Evolutionary conservation across 2,888 invertebrate species (phyloP).

Genomic region (Palloptera scutellata): DNA sequence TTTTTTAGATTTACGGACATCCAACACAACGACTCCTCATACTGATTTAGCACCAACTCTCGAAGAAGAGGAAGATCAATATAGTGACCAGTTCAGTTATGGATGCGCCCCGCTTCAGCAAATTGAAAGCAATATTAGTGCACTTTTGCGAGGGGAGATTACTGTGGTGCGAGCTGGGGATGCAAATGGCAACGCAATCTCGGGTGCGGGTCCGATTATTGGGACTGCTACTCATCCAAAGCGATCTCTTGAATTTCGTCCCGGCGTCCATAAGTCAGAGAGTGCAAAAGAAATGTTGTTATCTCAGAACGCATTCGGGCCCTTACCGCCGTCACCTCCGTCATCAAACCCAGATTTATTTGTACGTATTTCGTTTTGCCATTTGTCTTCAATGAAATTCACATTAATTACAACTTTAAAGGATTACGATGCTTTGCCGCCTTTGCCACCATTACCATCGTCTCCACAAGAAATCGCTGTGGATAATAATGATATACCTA

Average conservation of each 20-base stretch:
- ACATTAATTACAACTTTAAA: constrained; percentile 13
- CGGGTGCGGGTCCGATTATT: constrained; percentile 33
- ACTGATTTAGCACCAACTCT: constrained; percentile 75
- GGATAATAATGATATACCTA: constrained; percentile 41
- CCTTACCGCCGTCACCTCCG: constrained; percentile 63
- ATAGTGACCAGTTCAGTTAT: constrained; percentile 67
- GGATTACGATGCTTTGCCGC: constrained; percentile 71
- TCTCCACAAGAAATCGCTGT: constrained; percentile 74
- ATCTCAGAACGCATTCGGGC: constrained; percentile 62
- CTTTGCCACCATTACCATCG: constrained; percentile 84
- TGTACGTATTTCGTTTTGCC: constrained; percentile 32
- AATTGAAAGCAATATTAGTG: constrained; percentile 77
- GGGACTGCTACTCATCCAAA: constrained; percentile 57
- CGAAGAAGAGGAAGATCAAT: constrained; percentile 73
- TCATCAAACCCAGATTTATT: constrained; percentile 55
- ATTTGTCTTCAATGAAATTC: neutral
- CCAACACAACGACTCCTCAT: constrained; percentile 66
- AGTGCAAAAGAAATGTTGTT: constrained; percentile 75
- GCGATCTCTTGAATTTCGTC: constrained; percentile 64
- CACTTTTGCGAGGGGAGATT: constrained; percentile 68
- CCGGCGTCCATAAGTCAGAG: constrained; percentile 77
- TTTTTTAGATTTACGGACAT: constrained; percentile 50
- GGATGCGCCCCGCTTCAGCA: constrained; percentile 74
- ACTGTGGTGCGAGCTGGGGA: constrained; percentile 47
- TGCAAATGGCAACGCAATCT: constrained; percentile 43